Evolutionary conservation across 2,113 vertebrate genomes (phyloP).

Genomic region (Myiozetetes cayanensis): DNA sequence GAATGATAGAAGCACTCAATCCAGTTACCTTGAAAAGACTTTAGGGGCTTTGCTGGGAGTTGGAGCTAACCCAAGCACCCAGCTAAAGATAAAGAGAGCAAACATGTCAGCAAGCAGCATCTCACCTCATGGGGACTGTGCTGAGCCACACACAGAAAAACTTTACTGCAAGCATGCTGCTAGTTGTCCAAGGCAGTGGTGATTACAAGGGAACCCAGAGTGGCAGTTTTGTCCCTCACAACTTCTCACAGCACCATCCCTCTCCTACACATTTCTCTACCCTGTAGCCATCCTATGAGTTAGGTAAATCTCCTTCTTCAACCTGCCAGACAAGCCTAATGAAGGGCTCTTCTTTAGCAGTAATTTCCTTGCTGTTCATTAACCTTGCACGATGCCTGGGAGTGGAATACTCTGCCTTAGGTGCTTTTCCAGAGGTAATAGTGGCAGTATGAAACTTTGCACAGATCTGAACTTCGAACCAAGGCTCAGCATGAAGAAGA

Average conservation of each 20-base stretch:
- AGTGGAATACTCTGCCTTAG: not conserved
- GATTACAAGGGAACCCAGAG: not conserved
- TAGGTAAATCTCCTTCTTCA: not conserved
- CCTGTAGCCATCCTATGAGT: not conserved
- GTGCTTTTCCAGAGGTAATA: not conserved
- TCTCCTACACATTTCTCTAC: not conserved
- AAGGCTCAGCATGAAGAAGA: not conserved
- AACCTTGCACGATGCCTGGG: not conserved
- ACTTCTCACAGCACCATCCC: not conserved
- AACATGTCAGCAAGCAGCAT: rapidly evolving
- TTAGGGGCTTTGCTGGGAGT: not conserved
- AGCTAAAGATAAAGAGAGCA: not conserved
- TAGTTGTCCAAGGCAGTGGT: not conserved
- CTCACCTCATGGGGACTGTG: not conserved
- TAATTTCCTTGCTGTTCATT: not conserved
- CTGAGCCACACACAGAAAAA: not conserved
- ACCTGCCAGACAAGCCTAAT: not conserved
- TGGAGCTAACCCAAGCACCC: not conserved
- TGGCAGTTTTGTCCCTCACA: not conserved
- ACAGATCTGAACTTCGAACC: not conserved
- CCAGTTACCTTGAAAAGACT: not conserved
- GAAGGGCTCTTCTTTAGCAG: not conserved
- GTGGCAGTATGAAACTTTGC: not conserved
- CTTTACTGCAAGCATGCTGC: not conserved
- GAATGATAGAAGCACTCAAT: not conserved